Percentiles rank a stretch among this genome's conserved stretches.
Conservation (phyloP, 2,888 invertebrate genomes). For the Drosophila kambysellisi region DNA sequence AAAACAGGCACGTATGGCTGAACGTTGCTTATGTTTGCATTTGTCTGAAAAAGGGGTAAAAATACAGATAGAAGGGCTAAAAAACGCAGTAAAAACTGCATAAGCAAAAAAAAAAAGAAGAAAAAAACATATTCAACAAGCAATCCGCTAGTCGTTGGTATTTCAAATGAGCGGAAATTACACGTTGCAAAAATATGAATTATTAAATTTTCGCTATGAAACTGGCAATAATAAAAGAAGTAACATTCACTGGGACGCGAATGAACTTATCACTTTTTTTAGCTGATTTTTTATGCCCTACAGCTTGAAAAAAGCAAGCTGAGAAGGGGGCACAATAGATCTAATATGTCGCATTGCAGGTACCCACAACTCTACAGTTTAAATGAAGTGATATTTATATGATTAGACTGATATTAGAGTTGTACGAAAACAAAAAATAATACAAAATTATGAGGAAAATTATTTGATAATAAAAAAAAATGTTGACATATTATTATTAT, state of each 20-base stretch:
- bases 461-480: neutral
- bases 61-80: conserved; percentile 17
- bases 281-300: neutral
- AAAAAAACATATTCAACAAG: conserved; percentile 12
- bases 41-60: conserved; percentile 28
- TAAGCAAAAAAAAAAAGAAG: neutral
- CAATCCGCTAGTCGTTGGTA: conserved; percentile 41
- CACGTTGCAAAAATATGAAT: conserved; percentile 65
- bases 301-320: neutral
- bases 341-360: no score
- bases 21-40: conserved; percentile 44
- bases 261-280: conserved; percentile 11
- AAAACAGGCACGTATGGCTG: conserved; percentile 33
- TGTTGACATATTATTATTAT: neutral
- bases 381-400: neutral
- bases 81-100: conserved; percentile 15
- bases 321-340: no score
- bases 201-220: conserved; percentile 59
- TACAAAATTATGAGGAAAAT: neutral
- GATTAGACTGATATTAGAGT: neutral
- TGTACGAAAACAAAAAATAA: neutral
- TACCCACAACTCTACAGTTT: neutral
- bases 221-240: conserved; percentile 50
- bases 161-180: conserved; percentile 68
- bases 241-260: conserved; percentile 14